phyloP scores from a whole-genome alignment of 1,140 invertebrate genomes.

The Andricus grossulariae region DNA sequence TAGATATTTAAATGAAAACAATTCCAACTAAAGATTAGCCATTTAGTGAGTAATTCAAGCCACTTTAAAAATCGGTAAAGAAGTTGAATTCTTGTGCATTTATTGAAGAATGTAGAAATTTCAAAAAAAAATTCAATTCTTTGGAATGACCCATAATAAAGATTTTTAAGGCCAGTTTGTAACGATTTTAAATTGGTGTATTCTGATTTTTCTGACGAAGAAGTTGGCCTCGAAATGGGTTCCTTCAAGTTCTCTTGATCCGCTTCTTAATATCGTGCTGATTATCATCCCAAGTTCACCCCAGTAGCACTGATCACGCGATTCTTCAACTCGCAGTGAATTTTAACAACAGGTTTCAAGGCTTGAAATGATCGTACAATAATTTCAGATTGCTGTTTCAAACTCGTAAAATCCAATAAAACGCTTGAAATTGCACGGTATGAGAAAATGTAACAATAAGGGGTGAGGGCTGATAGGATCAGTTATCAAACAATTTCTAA shows the following conservation, averaged over 20 bases:
- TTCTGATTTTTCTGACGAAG: conserved; percentile 5
- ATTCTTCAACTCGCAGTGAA: conserved; percentile 4
- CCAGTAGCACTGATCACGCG: conserved; percentile 22
- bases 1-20: too few species aligned
- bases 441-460: neutral
- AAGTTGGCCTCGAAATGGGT: conserved; percentile 13
- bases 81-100: too few species aligned
- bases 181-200: neutral
- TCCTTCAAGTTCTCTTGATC: conserved; percentile 22
- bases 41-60: too few species aligned
- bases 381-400: neutral
- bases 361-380: neutral
- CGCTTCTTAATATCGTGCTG: neutral
- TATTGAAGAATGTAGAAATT: too few species aligned
- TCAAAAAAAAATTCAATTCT: too few species aligned
- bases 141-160: too few species aligned
- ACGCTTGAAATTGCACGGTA: neutral
- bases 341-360: conserved; percentile 15
- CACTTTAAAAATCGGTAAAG: too few species aligned
- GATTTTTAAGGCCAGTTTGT: neutral
- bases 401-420: neutral
- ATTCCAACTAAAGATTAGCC: too few species aligned
- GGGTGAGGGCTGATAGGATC: neutral
- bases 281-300: conserved; percentile 3
- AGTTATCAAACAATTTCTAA: neutral